A percentile compares a stretch with the other conserved stretches of the same genome.
Conservation (phyloP, 2,797 vertebrate genomes). For the Fistularia tabacaria region DNA sequence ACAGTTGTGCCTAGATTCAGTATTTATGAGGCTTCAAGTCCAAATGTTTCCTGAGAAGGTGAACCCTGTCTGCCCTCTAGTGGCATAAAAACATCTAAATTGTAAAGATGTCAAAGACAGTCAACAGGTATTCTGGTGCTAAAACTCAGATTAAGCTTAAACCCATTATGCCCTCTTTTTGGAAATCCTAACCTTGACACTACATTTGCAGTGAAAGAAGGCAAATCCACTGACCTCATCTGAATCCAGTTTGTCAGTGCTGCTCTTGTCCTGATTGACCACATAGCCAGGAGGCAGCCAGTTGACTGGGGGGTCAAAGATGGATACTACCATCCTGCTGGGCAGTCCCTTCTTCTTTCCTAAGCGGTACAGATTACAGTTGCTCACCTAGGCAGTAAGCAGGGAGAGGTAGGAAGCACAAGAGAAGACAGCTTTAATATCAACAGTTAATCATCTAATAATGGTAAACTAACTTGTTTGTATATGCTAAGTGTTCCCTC, state of each 20-base stretch:
- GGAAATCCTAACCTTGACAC: no score
- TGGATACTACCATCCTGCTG: conserved; percentile 98
- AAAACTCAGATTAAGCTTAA: no score
- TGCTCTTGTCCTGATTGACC: conserved; percentile 95
- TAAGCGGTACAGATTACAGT: conserved; percentile 97
- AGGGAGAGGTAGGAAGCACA: background rate
- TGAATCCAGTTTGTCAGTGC: conserved; percentile 86
- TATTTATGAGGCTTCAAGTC: no score
- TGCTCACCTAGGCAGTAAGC: conserved; percentile 85
- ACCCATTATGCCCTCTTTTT: no score
- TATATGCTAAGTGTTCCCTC: no score
- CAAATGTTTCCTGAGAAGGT: conserved; percentile 14
- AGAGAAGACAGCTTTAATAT: no score
- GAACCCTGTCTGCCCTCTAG: conserved; percentile 53
- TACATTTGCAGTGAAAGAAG: background rate
- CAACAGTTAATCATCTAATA: no score
- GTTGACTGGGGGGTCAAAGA: conserved; percentile 98
- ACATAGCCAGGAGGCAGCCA: conserved; percentile 98
- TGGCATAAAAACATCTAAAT: conserved; percentile 36
- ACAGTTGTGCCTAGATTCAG: no score
- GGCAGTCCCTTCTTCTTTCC: conserved; percentile 98
- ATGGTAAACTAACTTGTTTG: no score
- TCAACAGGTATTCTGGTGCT: no score
- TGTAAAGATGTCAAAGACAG: no score
- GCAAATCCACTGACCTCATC: conserved; percentile 81